Base-by-base conservation (phyloP, 2,888 invertebrate genomes). In the Eupithecia dodoneata region DNA sequence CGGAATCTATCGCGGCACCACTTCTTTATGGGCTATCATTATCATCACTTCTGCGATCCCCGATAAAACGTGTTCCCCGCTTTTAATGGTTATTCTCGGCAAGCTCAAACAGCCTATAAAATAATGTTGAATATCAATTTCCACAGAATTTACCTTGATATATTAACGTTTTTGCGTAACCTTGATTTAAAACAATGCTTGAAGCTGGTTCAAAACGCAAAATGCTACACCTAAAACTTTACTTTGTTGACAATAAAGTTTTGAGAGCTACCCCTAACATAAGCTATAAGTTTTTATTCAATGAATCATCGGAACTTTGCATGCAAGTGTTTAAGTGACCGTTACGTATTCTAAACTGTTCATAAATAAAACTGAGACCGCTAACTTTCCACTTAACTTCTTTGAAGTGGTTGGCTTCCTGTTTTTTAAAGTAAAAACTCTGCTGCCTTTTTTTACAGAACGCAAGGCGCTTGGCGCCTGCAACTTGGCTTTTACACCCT, bases 11-110 rank as follows among this genome's bases (percentile, higher is more conserved):
- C 93, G 93, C 85, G 89, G 87, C 86, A 85, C 88, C 88, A 89
- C 89, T 92, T 94, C 94, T 94, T 94, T 94, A 94, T 91, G 94
- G 89, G 88, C 91, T 81, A 83, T 93, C 94, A 94, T 94, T 94
- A 94, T 93, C 94, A 92, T 92, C 92, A 90, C 88, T 89, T 90
- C 88, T 91, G 89, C 92, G 90, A 91, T 92, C 89, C 85, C 88
- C 94, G 93, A 94, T 94, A 93, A 93, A 94, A 94, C 93, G 94
- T 94, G 94, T 89, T 90, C 87, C 88, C 87, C 87, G 92, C 91
- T 93, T 93, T 91, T 90, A 92, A 93, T 90, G 91, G 89, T 89
- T 89, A 88, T 91, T 91, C 85, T 86, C 84, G 82, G 52, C 83
- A 81, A 92, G 87, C 93, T 94, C 89, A 89, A 89, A 91, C 86